These are phyloP conservation scores for Drosophila leontia DNA, from an alignment of 1,140 invertebrate species.

Conservation along the genomic window DNA sequence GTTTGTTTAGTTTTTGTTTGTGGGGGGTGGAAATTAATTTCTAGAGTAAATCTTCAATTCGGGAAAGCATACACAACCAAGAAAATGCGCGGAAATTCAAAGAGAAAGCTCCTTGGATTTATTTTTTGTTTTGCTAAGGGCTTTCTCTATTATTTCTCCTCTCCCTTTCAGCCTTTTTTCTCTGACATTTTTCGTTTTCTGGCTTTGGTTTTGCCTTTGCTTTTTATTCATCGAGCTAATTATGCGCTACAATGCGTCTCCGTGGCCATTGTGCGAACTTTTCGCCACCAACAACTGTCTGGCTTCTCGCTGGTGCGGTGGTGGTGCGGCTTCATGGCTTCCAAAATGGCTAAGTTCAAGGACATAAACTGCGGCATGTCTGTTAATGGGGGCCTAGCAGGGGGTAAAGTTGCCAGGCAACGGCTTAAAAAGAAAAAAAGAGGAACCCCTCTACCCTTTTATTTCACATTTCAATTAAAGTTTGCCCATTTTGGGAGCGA, in stretches of 20 bases:
- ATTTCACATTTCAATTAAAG: conserved; percentile 49
- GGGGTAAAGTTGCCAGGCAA: conserved; percentile 28
- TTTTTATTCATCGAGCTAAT: conserved; percentile 77
- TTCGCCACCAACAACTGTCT: conserved; percentile 35
- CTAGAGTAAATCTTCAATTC: conserved; percentile 71
- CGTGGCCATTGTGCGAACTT: conserved; percentile 62
- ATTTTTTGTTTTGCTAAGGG: conserved; percentile 15
- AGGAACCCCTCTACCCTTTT: neutral
- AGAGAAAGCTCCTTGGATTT: conserved; percentile 5
- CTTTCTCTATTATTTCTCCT: conserved; percentile 1
- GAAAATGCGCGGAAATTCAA: conserved; percentile 33
- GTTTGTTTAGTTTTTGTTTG: conserved; percentile 65
- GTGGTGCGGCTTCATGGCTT: conserved; percentile 16
- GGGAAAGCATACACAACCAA: conserved; percentile 26
- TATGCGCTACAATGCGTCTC: conserved; percentile 77
- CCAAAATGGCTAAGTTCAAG: conserved; percentile 36
- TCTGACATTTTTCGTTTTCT: conserved; percentile 10
- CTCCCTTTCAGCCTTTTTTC: conserved; percentile 1
- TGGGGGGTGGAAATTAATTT: conserved; percentile 68
- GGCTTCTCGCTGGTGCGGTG: conserved; percentile 1
- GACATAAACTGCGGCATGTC: conserved; percentile 33
- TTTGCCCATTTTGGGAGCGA: conserved; percentile 8
- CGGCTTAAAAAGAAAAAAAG: conserved; percentile 19
- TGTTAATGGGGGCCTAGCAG: conserved; percentile 14
- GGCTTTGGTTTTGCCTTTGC: conserved; percentile 20